Evolutionary conservation across 2,113 vertebrate species (phyloP).

Genomic region (Emydocephalus ijimae): DNA sequence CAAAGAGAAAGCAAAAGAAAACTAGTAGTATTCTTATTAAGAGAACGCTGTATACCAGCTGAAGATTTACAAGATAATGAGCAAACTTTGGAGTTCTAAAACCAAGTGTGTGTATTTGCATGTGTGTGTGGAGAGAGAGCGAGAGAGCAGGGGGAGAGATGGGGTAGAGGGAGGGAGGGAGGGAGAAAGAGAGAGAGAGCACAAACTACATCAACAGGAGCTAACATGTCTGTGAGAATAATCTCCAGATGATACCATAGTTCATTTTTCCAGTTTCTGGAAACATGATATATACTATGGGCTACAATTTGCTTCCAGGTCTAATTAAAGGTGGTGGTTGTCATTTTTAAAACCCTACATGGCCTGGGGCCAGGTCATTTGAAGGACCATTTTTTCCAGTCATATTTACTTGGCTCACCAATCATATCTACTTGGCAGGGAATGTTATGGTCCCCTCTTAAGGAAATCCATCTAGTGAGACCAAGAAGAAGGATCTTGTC

Average conservation of each 20-base stretch:
- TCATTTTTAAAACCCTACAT: not conserved
- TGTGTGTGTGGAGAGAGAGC: no score
- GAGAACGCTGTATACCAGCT: not conserved
- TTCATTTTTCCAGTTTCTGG: not conserved
- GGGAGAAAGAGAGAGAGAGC: no score
- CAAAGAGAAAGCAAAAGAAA: not conserved
- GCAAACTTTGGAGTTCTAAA: not conserved
- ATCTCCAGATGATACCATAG: not conserved
- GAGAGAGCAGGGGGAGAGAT: no score
- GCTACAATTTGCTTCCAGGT: not conserved
- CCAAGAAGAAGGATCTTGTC: not conserved
- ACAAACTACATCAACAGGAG: not conserved
- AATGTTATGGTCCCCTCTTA: not conserved
- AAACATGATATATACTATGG: not conserved
- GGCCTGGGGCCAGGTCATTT: not conserved
- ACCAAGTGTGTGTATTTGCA: not conserved
- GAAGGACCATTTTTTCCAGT: not conserved
- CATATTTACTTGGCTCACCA: not conserved
- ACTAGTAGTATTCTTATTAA: not conserved
- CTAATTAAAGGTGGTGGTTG: not conserved
- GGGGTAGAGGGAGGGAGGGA: no score
- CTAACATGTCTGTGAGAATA: not conserved
- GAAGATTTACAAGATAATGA: not conserved
- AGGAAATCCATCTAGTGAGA: not conserved
- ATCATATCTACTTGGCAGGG: not conserved